Evolutionary conservation across 2,797 vertebrate species (phyloP).

Genomic region (Antrozous pallidus): DNA sequence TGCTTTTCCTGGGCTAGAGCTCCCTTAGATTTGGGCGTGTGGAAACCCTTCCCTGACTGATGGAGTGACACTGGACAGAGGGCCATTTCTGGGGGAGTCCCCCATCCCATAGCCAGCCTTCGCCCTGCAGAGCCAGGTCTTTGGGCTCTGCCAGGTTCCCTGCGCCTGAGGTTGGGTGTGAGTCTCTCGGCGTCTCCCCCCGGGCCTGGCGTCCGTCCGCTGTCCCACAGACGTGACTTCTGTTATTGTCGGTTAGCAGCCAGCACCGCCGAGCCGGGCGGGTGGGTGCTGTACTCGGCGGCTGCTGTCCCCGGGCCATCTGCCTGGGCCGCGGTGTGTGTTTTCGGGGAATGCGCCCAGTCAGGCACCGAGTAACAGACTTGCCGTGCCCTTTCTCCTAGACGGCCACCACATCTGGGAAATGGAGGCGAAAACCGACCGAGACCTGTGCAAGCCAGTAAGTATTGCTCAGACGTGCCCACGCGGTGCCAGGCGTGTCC

Average conservation of each 20-base stretch:
- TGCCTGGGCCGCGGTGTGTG: not conserved
- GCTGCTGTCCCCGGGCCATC: fast-evolving
- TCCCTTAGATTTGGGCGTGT: fast-evolving
- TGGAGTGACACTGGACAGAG: too few species aligned
- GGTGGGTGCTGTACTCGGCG: not conserved
- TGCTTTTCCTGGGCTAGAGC: fast-evolving
- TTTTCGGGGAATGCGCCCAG: fast-evolving
- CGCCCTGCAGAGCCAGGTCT: fast-evolving
- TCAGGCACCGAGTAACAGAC: not conserved
- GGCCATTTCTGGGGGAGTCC: fast-evolving
- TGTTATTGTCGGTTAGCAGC: fast-evolving
- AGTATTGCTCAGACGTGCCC: conserved; percentile 77
- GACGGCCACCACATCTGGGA: conserved; percentile 99
- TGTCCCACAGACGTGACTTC: fast-evolving
- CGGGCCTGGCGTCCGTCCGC: not conserved
- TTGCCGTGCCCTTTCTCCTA: conserved; percentile 77
- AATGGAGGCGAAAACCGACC: conserved; percentile 96
- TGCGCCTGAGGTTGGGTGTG: fast-evolving
- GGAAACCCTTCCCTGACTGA: too few species aligned
- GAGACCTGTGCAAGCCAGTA: conserved; percentile 94
- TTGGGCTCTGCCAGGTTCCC: fast-evolving
- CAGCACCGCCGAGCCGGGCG: fast-evolving
- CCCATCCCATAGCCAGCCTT: fast-evolving
- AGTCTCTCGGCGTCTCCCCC: not conserved
- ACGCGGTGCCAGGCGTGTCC: not conserved